Conservation (phyloP, 2,888 invertebrate species). For the Timema cristinae region DNA sequence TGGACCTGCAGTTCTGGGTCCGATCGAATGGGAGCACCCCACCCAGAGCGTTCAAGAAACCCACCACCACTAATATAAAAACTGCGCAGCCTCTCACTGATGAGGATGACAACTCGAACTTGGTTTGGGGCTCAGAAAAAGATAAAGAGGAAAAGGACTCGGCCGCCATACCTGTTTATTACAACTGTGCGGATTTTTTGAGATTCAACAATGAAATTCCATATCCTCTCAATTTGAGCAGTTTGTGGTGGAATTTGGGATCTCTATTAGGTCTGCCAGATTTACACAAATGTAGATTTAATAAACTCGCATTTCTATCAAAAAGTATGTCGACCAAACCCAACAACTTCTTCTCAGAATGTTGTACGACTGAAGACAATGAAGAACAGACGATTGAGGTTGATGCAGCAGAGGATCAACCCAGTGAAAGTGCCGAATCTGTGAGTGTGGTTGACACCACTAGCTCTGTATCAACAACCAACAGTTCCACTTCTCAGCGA, state of each 20-base stretch:
- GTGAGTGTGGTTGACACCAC: too few species aligned
- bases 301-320: too few species aligned
- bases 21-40: conserved; percentile 44
- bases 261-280: conserved; percentile 7
- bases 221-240: conserved; percentile 36
- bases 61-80: not conserved
- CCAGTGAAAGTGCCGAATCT: too few species aligned
- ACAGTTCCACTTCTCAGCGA: not conserved
- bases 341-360: conserved; percentile 3
- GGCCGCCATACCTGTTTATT: not conserved
- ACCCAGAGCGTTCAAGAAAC: not conserved
- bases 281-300: too few species aligned
- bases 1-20: conserved; percentile 69
- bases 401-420: not conserved
- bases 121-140: conserved; percentile 15
- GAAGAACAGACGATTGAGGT: not conserved
- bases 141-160: conserved; percentile 17
- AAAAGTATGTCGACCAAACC: not conserved
- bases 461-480: too few species aligned
- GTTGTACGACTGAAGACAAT: not conserved
- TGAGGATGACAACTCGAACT: conserved; percentile 23
- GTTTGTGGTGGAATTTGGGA: conserved; percentile 43
- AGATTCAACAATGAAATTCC: not conserved
- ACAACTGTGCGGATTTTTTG: not conserved
- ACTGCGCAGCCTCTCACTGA: not conserved